A percentile compares a stretch with the other conserved stretches of the same genome.
phyloP scores from a whole-genome alignment of 1,140 invertebrate genomes.

The silkworm (Bombyx mori) region ASM3026992v2 NC_085118.1:9649501-9650000 shows the following conservation, averaged over 20 bases:
- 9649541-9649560: too few species aligned
- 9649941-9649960: too few species aligned
- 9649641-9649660: not conserved
- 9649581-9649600: not conserved
- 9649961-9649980: too few species aligned
- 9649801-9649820: conserved; percentile 28
- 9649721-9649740: conserved; percentile 25
- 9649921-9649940: too few species aligned
- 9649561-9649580: too few species aligned
- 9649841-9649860: conserved; percentile 14
- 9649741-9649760: conserved; percentile 26
- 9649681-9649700: conserved; percentile 28
- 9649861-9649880: too few species aligned
- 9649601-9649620: not conserved
- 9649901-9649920: too few species aligned
- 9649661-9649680: conserved; percentile 17
- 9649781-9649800: conserved; percentile 36
- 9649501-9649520: too few species aligned
- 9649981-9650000: too few species aligned
- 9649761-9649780: conserved; percentile 29
- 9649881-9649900: too few species aligned
- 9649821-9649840: conserved; percentile 35
- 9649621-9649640: too few species aligned
- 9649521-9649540: too few species aligned
- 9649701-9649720: conserved; percentile 26